phyloP scores from a whole-genome alignment of 2,888 invertebrate species.

The Exephanes ischioxanthus region DNA sequence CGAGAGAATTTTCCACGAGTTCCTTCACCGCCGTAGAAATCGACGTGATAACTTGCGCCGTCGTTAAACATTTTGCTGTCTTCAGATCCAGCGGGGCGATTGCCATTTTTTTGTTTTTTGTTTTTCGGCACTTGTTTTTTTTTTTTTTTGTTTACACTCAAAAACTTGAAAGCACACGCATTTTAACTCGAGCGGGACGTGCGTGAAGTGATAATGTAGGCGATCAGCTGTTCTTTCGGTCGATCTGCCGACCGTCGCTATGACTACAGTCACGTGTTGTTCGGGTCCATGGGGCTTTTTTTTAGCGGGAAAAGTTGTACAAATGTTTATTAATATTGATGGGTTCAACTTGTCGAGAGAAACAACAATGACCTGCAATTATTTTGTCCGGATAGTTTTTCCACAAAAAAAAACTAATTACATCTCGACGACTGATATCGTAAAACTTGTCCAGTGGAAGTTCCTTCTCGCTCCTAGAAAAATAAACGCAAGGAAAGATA shows the following conservation, averaged over 20 bases:
- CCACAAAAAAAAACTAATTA: background rate
- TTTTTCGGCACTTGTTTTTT: background rate
- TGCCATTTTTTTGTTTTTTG: constrained; percentile 76
- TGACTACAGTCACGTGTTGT: background rate
- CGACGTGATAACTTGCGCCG: constrained; percentile 87
- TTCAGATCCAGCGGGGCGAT: constrained; percentile 76
- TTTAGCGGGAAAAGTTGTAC: background rate
- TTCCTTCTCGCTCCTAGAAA: background rate
- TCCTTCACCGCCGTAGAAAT: constrained; percentile 88
- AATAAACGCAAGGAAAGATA: background rate
- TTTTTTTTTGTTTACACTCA: background rate
- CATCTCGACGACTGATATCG: background rate
- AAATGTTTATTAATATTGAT: background rate
- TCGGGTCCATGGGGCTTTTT: background rate
- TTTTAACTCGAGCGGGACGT: background rate
- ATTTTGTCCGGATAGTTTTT: background rate
- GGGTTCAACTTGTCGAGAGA: background rate
- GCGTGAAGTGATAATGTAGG: background rate
- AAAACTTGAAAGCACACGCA: background rate
- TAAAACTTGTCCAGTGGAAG: background rate
- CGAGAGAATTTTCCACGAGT: constrained; percentile 89
- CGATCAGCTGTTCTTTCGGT: constrained; percentile 2
- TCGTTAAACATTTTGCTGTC: constrained; percentile 85
- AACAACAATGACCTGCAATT: background rate
- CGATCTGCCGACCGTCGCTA: background rate